These are phyloP conservation scores for Lucilia sericata DNA, from an alignment of 1,140 invertebrate species.

Conservation along the genomic window DNA sequence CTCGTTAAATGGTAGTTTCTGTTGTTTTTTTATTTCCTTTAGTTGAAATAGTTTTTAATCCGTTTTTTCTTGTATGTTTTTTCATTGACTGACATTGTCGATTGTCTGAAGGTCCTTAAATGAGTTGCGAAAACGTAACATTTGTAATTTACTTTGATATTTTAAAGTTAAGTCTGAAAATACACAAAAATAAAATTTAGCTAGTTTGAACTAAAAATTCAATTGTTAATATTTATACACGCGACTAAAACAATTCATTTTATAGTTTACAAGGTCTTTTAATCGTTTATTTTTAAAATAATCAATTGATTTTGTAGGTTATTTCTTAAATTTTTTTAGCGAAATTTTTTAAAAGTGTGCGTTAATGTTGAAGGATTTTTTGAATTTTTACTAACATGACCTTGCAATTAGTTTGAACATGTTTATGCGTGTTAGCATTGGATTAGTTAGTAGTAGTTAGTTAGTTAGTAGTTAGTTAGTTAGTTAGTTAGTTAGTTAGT, in stretches of 20 bases:
- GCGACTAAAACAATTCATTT: not conserved
- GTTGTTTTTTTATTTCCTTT: not conserved
- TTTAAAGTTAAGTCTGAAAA: not conserved
- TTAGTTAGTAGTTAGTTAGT: no score
- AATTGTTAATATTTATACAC: conserved; percentile 3
- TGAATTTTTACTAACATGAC: no score
- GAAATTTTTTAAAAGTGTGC: no score
- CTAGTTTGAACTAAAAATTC: not conserved
- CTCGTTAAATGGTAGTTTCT: not conserved
- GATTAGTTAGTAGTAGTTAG: no score
- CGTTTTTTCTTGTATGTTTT: not conserved
- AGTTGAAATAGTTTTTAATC: not conserved
- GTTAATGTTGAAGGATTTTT: no score
- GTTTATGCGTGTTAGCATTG: no score
- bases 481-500: no score
- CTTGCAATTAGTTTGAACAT: no score
- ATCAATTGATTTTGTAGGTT: no score
- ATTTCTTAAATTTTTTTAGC: no score
- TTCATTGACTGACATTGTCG: conserved; percentile 36
- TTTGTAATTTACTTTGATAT: not conserved
- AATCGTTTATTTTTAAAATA: no score
- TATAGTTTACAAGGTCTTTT: no score
- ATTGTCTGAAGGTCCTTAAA: conserved; percentile 39
- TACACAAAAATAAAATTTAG: not conserved
- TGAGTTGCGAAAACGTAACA: not conserved